These are phyloP conservation scores for Anagrus nilaparvatae DNA, from an alignment of 1,140 invertebrate genomes.

Conservation along the genomic window DNA sequence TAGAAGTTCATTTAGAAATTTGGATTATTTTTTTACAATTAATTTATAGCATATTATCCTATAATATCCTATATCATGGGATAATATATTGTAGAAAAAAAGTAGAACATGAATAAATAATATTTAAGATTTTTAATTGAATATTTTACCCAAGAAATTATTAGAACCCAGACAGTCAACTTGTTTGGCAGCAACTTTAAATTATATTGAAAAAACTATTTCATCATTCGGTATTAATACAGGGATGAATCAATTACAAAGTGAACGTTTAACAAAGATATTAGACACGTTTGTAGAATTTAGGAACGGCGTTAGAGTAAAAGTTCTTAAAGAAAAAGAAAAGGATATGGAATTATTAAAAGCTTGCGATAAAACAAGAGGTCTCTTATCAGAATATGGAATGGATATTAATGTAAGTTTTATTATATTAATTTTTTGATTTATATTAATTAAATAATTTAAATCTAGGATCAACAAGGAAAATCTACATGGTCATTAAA, in stretches of 20 bases:
- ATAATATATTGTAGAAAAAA: too few species aligned
- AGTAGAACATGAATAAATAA: too few species aligned
- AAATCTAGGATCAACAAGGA: constrained; percentile 12
- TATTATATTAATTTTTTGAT: constrained; percentile 1
- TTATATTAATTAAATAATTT: constrained; percentile 5
- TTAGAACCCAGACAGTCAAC: constrained; percentile 21
- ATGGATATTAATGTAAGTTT: constrained; percentile 45
- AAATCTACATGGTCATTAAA: constrained; percentile 13
- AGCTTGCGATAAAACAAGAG: constrained; percentile 61
- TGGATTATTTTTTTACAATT: not conserved
- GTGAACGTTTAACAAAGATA: constrained; percentile 27
- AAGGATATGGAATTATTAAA: constrained; percentile 53
- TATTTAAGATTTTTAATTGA: constrained; percentile 12
- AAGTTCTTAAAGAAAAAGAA: constrained; percentile 37
- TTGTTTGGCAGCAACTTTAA: constrained; percentile 29
- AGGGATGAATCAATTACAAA: constrained; percentile 9
- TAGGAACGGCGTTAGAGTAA: constrained; percentile 45
- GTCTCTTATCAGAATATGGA: constrained; percentile 51
- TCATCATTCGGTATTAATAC: constrained; percentile 25
- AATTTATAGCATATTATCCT: not conserved
- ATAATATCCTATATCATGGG: too few species aligned
- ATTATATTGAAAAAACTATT: constrained; percentile 28
- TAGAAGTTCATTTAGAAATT: not conserved
- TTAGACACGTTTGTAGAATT: constrained; percentile 54
- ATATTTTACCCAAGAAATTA: constrained; percentile 13